phyloP scores from a whole-genome alignment of 2,888 invertebrate species.

The Plemyria rubiginata region DNA sequence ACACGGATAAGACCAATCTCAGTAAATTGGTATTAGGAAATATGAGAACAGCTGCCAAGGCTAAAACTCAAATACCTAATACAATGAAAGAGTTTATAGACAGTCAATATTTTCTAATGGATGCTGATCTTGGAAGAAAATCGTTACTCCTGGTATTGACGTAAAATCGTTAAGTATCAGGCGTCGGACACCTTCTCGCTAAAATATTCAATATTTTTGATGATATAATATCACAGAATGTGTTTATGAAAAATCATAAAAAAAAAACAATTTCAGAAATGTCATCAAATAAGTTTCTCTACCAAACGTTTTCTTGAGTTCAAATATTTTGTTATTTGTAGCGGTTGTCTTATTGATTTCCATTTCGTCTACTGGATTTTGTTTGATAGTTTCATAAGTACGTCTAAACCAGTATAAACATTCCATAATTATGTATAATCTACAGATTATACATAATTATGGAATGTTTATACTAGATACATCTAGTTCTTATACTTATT shows the following conservation, averaged over 20 bases:
- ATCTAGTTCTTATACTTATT: no score
- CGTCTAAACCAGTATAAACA: background rate
- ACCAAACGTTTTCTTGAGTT: no score
- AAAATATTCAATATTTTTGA: no score
- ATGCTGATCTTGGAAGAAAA: background rate
- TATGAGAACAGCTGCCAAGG: constrained; percentile 36
- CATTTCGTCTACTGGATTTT: background rate
- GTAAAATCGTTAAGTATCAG: background rate
- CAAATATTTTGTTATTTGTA: no score
- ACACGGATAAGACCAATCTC: constrained; percentile 38
- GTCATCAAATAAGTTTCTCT: no score
- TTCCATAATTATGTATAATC: no score
- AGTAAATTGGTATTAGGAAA: constrained; percentile 35
- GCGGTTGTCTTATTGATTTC: background rate
- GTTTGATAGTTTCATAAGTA: background rate
- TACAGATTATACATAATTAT: no score
- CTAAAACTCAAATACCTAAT: constrained; percentile 14
- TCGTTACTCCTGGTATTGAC: background rate
- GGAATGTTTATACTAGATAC: no score
- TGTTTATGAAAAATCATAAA: no score
- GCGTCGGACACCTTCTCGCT: no score
- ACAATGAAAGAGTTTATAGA: constrained; percentile 14
- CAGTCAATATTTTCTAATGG: constrained; percentile 5
- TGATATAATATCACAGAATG: no score
- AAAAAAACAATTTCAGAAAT: no score